These are phyloP conservation scores for Triplophysa tibetana DNA, from an alignment of 2,113 vertebrate species.

Conservation along the genomic window DNA sequence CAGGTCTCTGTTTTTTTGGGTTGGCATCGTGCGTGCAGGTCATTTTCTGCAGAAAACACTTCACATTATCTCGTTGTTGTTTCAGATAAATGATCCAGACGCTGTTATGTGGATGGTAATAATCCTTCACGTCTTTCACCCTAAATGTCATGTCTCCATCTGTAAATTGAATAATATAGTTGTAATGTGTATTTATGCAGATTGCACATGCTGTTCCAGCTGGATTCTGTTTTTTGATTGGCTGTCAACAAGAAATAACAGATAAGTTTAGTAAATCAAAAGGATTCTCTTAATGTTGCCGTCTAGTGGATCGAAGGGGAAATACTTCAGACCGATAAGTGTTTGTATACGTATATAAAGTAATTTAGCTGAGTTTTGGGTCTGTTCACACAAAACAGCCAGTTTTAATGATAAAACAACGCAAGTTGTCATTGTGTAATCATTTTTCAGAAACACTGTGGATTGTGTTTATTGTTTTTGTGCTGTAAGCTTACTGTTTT, in stretches of 20 bases:
- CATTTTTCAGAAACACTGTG: no score
- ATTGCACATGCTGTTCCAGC: slow-evolving; percentile 82
- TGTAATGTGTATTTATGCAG: slow-evolving; percentile 63
- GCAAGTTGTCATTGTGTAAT: no score
- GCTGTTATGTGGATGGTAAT: slow-evolving; percentile 74
- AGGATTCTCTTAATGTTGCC: background rate
- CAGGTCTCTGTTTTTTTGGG: slow-evolving; percentile 74
- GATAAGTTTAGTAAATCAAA: slow-evolving; percentile 68
- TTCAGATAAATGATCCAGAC: slow-evolving; percentile 77
- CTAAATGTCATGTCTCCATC: no score
- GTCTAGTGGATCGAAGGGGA: background rate
- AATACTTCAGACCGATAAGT: no score
- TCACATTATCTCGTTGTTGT: background rate
- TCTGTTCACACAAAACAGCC: no score
- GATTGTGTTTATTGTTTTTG: no score
- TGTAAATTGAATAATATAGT: no score
- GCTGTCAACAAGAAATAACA: slow-evolving; percentile 78
- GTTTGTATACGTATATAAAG: no score
- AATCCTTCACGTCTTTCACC: no score
- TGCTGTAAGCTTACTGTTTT: no score
- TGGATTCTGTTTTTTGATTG: slow-evolving; percentile 75
- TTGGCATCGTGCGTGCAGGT: slow-evolving; percentile 76
- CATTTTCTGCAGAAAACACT: background rate
- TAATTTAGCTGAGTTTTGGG: no score
- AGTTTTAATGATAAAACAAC: no score